Base-by-base conservation (phyloP, 2,888 invertebrate species). In the Invenusta paracnida region DNA sequence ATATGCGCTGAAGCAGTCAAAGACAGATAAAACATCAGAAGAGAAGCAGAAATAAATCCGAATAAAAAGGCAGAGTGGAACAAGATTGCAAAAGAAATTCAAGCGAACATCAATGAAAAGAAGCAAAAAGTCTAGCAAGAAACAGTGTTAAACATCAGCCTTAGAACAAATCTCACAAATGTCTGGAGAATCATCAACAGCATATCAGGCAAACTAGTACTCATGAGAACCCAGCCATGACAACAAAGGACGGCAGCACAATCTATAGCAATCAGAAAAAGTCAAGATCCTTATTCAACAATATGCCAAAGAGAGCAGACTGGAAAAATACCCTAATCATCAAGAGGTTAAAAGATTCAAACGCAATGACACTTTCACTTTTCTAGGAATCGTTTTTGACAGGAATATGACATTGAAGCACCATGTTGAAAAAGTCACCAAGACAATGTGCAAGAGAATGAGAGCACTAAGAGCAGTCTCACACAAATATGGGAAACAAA, bases 251-350 rank as follows among this genome's bases (percentile, higher is more conserved):
- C n/a, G 29, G 5, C 2, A 79, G 5, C 25, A 79, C n/a, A 25
- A 5, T 11, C 79, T 2, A 79, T 11, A 23, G n/a, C 79, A 23
- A 23, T n/a, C n/a, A n/a, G n/a, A 79, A 79, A 23, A 79, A 79
- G 79, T n/a, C n/a, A 79, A 79, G 2, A 79, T 79, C 5, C n/a
- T 79, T 25, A 79, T 79, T 11, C 5, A 79, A 79, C n/a, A 23
- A 2, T 79, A 79, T 23, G 79, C 79, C 79, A 79, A 79, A 23
- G 79, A 79, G n/a, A 79, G 29, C n/a, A 79, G 29, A 23, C 79
- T 23, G 2, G 29, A 5, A 29, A 66, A n/a, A 17, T 17, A 66
- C 66, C 29, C 5, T 27, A 79, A 79, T 27, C 79, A 29, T 2
- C 2, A 79, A 25, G 29, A 79, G 11, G 29, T n/a, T 17, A 66